Evolutionary conservation across 1,140 invertebrate species (phyloP).

Genomic region (Theocolax elegans): DNA sequence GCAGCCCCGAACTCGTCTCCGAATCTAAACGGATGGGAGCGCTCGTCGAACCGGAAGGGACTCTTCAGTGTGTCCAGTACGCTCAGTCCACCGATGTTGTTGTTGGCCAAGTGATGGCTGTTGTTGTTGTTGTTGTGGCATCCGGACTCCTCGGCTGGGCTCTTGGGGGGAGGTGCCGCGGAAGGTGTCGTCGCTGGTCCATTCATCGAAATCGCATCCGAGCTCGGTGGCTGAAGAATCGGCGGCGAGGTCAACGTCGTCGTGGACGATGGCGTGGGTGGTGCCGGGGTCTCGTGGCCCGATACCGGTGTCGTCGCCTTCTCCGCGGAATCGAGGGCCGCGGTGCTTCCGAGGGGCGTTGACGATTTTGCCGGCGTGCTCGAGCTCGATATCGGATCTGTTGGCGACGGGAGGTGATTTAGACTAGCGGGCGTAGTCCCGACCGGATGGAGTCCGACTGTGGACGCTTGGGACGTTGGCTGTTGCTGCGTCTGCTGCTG

Average conservation of each 20-base stretch:
- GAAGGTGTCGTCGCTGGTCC: conserved; percentile 35
- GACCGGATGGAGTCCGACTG: conserved; percentile 53
- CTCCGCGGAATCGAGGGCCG: conserved; percentile 57
- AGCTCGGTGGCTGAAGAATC: conserved; percentile 46
- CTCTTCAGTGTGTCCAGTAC: conserved; percentile 72
- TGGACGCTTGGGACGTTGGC: conserved; percentile 45
- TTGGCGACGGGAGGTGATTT: conserved; percentile 66
- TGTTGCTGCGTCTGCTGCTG: conserved; percentile 54
- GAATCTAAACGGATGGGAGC: conserved; percentile 77
- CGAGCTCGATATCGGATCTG: conserved; percentile 61
- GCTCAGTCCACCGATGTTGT: conserved; percentile 63
- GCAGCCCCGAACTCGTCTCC: conserved; percentile 81
- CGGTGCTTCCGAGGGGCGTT: conserved; percentile 58
- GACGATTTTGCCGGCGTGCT: conserved; percentile 60
- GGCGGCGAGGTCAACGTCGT: conserved; percentile 60
- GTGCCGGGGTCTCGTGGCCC: conserved; percentile 64
- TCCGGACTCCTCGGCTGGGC: conserved; percentile 71
- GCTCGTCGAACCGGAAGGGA: conserved; percentile 82
- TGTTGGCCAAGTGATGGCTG: conserved; percentile 55
- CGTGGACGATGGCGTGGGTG: conserved; percentile 61
- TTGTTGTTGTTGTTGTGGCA: conserved; percentile 69
- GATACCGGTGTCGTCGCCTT: conserved; percentile 63
- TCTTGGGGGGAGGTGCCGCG: conserved; percentile 66
- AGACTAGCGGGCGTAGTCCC: conserved; percentile 54
- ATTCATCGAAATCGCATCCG: conserved; percentile 44